Base-by-base conservation (phyloP, 2,888 invertebrate species). In the Callyntrura sp. region DNA sequence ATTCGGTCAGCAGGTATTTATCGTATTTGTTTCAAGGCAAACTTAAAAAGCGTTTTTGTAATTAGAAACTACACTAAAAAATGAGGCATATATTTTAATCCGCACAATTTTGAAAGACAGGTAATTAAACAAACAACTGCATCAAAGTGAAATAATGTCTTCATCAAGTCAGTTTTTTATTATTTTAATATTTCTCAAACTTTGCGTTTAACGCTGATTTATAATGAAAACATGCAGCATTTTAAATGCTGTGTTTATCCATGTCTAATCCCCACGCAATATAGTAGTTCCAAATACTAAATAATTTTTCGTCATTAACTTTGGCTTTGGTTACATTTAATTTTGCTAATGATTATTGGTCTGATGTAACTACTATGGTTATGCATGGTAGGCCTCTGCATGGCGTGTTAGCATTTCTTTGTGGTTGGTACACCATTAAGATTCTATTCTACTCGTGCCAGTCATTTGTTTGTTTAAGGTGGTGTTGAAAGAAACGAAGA, bases 11-110 rank as follows among this genome's bases (percentile, higher is more conserved):
- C 35, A 35, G 2, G 35, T 51, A 5, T 51, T 51, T n/a, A 62
- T 62, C 60, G 9, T 25, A 20, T 23, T 62, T 62, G 23, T 62
- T 62, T 25, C 60, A 62, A 62, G 60, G 60, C 60, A 62, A 62
- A 20, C n/a, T n/a, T n/a, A n/a, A 62, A 23, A 62, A 62, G 6
- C 23, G 20, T 23, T 8, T 51, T 51, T 4, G 3, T 35, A 35
- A 35, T 51, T 4, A 2, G 2, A 35, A 35, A 6, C 6, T 35
- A 35, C 35, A 35, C 3, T 35, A 35, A 35, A 2, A 6, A 4
- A 35, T 35, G 3, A 35, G 6, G 35, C 6, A 35, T 35, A 2
- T 35, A 35, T 4, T 35, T 35, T 35, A 35, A 35, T 17, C 55
- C 4, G n/a, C 17, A n/a, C n/a, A 55, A 5, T 55, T 55, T 55